Evolutionary conservation across 2,113 vertebrate genomes (phyloP), one percentile per base, ranked within the genome.

Genomic region (Mus pahari): DNA sequence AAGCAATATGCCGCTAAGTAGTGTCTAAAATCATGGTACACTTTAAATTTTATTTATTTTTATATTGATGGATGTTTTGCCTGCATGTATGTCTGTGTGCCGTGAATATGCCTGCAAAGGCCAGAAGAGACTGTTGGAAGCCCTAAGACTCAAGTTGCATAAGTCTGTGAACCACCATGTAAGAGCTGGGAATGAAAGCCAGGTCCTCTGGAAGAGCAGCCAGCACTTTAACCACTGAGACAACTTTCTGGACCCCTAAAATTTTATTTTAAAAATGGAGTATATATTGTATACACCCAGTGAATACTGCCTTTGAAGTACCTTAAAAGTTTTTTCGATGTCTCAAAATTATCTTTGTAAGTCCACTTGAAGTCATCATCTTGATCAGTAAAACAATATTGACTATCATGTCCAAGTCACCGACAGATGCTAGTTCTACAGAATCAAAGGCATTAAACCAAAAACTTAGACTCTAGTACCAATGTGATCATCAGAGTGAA

Each of bases 381-480:
- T 64, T n/a, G 42, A 53, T 86, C 1, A 79, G 26, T 45, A 62
- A 66, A 96, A 66, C 48, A 95, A 70, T 86, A 36, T 39, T 81
- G 22, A 75, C 68, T 5, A 28, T 55, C 26, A 39, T 20, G 4
- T 60, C 33, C 24, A 77, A 83, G 26, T 82, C 31, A 82, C 28
- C 33, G 55, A 62, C 42, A 70, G 28, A 78, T 66, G 42, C 13
- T 92, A 50, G 31, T 87, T 48, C 48, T 87, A 68, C 7, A 53
- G 93, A 92, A 95, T 33, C 48, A 64, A 93, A 94, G n/a, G 5
- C 33, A 89, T 73, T 62, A 60, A 86, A 45, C 50, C 42, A 84
- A 94, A 93, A 90, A 13, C 6, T 91, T 68, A 66, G 13, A 64
- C 0, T 79, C 83, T 82, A 86, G 74, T 33, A 58, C 26, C 79